A percentile compares a stretch with the other conserved stretches of the same genome.
phyloP scores from a whole-genome alignment of 2,888 invertebrate species.

The Sthenelais limicola region DNA sequence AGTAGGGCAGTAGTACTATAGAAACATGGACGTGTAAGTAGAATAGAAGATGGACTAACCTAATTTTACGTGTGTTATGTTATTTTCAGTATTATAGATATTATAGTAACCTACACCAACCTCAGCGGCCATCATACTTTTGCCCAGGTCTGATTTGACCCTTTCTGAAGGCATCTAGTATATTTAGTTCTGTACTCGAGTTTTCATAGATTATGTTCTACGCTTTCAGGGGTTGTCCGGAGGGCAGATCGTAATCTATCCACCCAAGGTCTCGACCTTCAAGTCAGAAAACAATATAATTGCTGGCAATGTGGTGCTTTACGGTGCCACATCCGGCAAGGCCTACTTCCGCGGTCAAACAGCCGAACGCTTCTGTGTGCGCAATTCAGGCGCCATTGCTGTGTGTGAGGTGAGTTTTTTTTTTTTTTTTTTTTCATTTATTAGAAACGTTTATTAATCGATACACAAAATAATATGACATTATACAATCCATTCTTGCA shows the following conservation, averaged over 20 bases:
- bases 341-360: conserved; percentile 97
- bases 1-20: too few species aligned
- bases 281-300: conserved; percentile 96
- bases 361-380: conserved; percentile 97
- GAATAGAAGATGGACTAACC: too few species aligned
- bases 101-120: too few species aligned
- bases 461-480: too few species aligned
- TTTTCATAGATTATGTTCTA: background rate
- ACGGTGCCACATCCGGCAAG: conserved; percentile 95
- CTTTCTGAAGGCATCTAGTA: background rate
- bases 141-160: background rate
- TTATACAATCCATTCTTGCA: too few species aligned
- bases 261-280: conserved; percentile 85
- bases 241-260: conserved; percentile 92
- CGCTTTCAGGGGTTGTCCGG: conserved; percentile 91
- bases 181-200: background rate
- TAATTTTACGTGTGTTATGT: too few species aligned
- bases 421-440: too few species aligned
- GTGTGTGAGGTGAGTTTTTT: conserved; percentile 86
- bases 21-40: too few species aligned
- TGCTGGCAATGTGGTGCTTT: conserved; percentile 97
- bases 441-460: too few species aligned
- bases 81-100: too few species aligned
- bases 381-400: conserved; percentile 96
- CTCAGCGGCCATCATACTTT: too few species aligned